Evolutionary conservation across 2,888 invertebrate genomes (phyloP), one percentile per base, ranked within the genome.

Genomic region (Apodemia hepburni): DNA sequence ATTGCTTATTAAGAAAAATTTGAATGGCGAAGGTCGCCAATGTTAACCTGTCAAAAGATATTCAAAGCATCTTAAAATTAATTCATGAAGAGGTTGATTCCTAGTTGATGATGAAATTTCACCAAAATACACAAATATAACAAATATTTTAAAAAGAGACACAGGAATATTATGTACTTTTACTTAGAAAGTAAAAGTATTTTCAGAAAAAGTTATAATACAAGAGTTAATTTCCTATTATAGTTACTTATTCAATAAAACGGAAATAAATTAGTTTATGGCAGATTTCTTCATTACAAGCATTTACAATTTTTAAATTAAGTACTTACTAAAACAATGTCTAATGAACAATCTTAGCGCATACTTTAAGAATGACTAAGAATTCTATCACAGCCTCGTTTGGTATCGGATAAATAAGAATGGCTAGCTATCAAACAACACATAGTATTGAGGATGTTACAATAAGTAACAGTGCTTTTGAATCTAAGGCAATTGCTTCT

Each of bases 351-450:
- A 64, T 68, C 62, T 65, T 65, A 42, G 64, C 67, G 64, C 62
- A 62, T 61, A 61, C 42, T 60, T 49, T 49, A 29, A 63, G 57
- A 58, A 65, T 60, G 60, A 29, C 45, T 75, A 78, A 76, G 73
- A 72, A 76, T 76, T 79, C 78, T 87, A 89, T 89, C 89, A 89
- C 89, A 89, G 89, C 86, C 85, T 63, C 80, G 83, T 82, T 85
- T 75, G 79, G 74, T 81, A 38, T 18, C 12, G 51, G 72, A 70
- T 75, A 78, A 73, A 70, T 63, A 61, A 63, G 62, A 29, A 58
- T 47, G 51, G 65, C 64, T 51, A 61, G 60, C 70, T 72, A 81
- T 81, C 81, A 86, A 82, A 84, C 81, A 71, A 79, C 68, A 65
- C 71, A 73, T 62, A 81, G 71, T 70, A 80, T 71, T 72, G 76